These are phyloP conservation scores for Taenaris catops DNA, from an alignment of 2,888 invertebrate species.

Conservation along the genomic window DNA sequence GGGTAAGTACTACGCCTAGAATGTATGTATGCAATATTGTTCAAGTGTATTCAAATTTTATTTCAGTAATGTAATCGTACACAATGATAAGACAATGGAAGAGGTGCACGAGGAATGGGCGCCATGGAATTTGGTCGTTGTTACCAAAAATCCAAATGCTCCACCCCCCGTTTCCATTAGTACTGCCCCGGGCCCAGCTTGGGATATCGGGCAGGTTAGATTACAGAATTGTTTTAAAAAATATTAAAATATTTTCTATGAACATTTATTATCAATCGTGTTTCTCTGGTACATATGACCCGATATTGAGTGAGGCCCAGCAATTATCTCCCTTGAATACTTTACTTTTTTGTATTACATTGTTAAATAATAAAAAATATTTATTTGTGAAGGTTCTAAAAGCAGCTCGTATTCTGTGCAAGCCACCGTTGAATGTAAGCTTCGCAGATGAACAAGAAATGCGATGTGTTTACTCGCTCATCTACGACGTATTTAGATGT, in stretches of 20 bases:
- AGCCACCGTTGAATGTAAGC: constrained; percentile 65
- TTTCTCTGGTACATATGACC: no score
- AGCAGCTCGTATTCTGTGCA: constrained; percentile 74
- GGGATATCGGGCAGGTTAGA: constrained; percentile 63
- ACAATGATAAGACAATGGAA: constrained; percentile 32
- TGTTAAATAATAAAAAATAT: no score
- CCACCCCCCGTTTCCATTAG: constrained; percentile 59
- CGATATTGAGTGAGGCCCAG: no score
- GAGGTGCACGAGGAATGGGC: constrained; percentile 60
- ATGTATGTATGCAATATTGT: no score
- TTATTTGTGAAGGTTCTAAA: constrained; percentile 62
- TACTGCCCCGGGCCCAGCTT: constrained; percentile 55
- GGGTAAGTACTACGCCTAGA: no score
- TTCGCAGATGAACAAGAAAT: constrained; percentile 86
- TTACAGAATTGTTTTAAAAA: no score
- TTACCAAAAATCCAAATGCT: constrained; percentile 55
- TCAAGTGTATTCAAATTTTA: no score
- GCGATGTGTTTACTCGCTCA: constrained; percentile 85
- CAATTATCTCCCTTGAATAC: no score
- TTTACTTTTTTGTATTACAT: no score
- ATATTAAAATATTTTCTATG: no score
- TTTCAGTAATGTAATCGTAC: constrained; percentile 42
- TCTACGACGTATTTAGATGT: constrained; percentile 88
- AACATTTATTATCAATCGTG: no score
- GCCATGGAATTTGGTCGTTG: constrained; percentile 55